Evolutionary conservation across 2,888 invertebrate genomes (phyloP).

Genomic region (Scaptodrosophila latifasciaeformis): DNA sequence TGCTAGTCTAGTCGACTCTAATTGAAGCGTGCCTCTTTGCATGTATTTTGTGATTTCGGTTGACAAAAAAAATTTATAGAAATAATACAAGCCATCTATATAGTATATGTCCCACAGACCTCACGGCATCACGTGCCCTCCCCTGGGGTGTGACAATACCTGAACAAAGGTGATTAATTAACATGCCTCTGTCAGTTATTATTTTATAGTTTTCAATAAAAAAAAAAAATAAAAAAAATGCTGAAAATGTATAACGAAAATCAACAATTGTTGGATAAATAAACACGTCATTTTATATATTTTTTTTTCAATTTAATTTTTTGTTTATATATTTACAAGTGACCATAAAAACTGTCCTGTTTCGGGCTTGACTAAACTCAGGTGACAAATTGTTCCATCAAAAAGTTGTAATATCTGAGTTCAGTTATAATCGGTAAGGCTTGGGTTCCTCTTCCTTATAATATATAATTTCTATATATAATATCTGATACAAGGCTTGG

Average conservation of each 20-base stretch:
- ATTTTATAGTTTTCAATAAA: conserved; percentile 12
- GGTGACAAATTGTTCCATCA: no score
- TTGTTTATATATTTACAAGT: background rate
- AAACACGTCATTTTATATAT: background rate
- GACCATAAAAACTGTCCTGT: background rate
- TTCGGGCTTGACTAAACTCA: background rate
- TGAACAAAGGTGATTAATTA: conserved; percentile 61
- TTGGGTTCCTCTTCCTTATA: no score
- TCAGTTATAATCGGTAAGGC: no score
- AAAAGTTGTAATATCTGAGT: no score
- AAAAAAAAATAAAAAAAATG: conserved; percentile 2
- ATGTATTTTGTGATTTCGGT: no score
- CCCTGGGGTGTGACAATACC: conserved; percentile 30
- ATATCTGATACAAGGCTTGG: no score
- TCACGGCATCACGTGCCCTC: conserved; percentile 48
- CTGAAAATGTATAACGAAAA: no score
- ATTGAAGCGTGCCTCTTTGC: no score
- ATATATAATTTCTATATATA: no score
- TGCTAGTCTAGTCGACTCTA: no score
- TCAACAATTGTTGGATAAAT: background rate
- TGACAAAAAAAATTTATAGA: background rate
- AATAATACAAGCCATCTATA: no score
- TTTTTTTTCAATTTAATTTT: background rate
- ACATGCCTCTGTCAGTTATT: conserved; percentile 49
- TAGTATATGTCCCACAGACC: no score